These are phyloP conservation scores for Dipodomys spectabilis DNA, from an alignment of 2,113 vertebrate genomes.

Conservation along the genomic window DNA sequence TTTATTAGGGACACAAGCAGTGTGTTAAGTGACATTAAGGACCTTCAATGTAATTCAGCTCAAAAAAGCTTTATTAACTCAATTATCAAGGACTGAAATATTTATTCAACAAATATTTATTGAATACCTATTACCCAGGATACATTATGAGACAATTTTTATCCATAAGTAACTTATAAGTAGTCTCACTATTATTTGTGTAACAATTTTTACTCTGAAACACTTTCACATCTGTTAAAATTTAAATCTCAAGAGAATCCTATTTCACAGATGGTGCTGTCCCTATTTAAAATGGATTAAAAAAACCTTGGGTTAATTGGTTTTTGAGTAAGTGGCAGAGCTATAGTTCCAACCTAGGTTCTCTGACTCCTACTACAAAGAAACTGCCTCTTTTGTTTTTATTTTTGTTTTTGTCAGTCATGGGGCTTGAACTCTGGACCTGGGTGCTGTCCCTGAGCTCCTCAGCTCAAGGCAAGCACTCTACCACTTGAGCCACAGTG, in stretches of 20 bases:
- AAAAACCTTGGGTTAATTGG: neutral
- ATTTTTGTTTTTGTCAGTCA: too few species aligned
- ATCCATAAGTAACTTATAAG: neutral
- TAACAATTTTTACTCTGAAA: neutral
- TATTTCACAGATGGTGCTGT: neutral
- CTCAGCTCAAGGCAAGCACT: too few species aligned
- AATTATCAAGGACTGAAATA: slow-evolving; percentile 47
- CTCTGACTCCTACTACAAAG: neutral
- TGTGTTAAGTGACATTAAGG: slow-evolving; percentile 41
- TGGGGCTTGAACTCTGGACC: too few species aligned
- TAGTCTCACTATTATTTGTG: neutral
- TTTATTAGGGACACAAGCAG: slow-evolving; percentile 15
- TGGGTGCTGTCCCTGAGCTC: too few species aligned
- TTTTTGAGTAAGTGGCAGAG: slow-evolving; percentile 6
- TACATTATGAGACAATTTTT: neutral
- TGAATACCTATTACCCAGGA: slow-evolving; percentile 12
- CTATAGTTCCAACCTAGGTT: neutral
- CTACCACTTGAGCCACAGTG: too few species aligned
- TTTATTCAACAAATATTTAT: slow-evolving; percentile 23
- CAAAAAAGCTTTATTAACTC: slow-evolving; percentile 12
- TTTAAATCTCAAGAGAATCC: slow-evolving; percentile 39
- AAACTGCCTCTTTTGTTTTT: neutral
- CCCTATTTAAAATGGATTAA: neutral
- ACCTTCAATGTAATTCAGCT: slow-evolving; percentile 18
- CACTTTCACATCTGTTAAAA: neutral